These are phyloP conservation scores for Liolophura sinensis DNA, from an alignment of 1,140 invertebrate genomes.

Conservation along the genomic window DNA sequence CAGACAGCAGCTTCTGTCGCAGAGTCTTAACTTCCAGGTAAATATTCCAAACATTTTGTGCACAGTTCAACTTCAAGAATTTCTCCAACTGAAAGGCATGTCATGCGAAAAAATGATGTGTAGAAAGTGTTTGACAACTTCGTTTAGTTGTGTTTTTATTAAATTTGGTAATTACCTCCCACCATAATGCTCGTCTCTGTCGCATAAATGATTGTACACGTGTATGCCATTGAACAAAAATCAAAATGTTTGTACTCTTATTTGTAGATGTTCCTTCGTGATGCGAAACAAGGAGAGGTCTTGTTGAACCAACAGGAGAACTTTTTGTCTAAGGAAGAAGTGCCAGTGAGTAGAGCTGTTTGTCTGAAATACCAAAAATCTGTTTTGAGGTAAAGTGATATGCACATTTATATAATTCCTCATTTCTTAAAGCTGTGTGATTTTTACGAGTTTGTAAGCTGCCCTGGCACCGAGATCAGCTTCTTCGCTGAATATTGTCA, in stretches of 20 bases:
- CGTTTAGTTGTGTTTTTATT: background rate
- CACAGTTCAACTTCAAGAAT: background rate
- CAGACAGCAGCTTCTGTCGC: constrained; percentile 89
- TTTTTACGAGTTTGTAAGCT: constrained; percentile 4
- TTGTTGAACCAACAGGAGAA: constrained; percentile 97
- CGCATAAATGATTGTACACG: background rate
- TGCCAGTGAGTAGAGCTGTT: constrained; percentile 67
- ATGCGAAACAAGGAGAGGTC: constrained; percentile 97
- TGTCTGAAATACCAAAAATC: background rate
- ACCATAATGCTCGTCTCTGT: too few species aligned
- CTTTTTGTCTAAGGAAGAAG: constrained; percentile 90
- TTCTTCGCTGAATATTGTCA: background rate
- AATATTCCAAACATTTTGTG: background rate
- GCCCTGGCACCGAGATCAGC: background rate
- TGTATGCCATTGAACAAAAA: background rate
- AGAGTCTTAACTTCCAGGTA: constrained; percentile 73
- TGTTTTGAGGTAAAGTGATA: constrained; percentile 1
- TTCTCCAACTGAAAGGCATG: too few species aligned
- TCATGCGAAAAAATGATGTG: background rate
- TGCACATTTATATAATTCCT: background rate
- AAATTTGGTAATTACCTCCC: background rate
- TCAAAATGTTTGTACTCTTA: constrained; percentile 2
- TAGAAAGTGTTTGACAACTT: background rate
- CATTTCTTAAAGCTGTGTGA: background rate
- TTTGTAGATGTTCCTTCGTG: constrained; percentile 89